phyloP scores from a whole-genome alignment of 64 coral and sea anemone genomes.

The Orbicella faveolata region DNA sequence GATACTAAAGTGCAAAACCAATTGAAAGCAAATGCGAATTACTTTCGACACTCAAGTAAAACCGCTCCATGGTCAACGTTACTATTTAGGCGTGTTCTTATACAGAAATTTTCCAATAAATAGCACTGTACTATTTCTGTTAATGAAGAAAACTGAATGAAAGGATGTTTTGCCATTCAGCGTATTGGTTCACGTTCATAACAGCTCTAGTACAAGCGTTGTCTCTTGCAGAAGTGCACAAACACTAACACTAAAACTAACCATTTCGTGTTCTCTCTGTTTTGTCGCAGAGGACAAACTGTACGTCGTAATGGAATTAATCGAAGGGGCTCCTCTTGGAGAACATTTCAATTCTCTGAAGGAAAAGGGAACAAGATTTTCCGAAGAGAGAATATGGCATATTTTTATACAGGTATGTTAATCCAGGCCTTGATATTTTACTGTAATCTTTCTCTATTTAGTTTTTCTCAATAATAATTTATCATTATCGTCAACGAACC shows the following conservation, averaged over 20 bases:
- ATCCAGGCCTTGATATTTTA: neutral
- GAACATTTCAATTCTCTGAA: conserved; percentile 98
- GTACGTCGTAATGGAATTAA: conserved; percentile 95
- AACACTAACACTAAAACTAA: too few relatives aligned
- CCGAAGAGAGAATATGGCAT: conserved; percentile 95
- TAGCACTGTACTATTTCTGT: too few relatives aligned
- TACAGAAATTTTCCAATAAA: too few relatives aligned
- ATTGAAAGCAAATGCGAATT: too few relatives aligned
- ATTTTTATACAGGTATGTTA: conserved; percentile 88
- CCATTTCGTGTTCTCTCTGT: neutral
- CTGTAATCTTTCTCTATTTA: neutral
- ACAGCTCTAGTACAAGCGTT: neutral
- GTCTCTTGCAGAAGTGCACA: too few relatives aligned
- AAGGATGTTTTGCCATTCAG: too few relatives aligned
- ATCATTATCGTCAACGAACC: neutral
- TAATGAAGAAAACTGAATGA: too few relatives aligned
- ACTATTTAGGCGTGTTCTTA: too few relatives aligned
- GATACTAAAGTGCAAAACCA: neutral
- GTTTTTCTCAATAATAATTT: neutral
- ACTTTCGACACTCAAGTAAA: too few relatives aligned
- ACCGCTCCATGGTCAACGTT: too few relatives aligned
- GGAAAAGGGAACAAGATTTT: conserved; percentile 84
- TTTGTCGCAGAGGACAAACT: conserved; percentile 89
- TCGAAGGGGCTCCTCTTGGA: conserved; percentile 93
- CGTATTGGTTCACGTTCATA: neutral